These are phyloP conservation scores for Botrylloides violaceus DNA, from an alignment of 23 tunicate genomes.

Conservation along the genomic window DNA sequence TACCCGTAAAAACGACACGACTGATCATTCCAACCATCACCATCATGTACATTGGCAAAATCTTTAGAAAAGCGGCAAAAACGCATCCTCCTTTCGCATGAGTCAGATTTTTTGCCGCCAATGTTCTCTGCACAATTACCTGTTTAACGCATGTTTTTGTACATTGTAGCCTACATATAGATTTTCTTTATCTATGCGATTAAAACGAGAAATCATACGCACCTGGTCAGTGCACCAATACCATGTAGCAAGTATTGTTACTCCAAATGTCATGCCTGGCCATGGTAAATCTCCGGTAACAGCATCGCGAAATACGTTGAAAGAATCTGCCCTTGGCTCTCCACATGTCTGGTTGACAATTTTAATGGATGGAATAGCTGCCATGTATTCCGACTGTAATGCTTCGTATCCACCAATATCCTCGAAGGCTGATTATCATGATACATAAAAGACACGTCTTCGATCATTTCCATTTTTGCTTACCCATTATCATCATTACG, in stretches of 20 bases:
- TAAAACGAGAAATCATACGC: too few species aligned
- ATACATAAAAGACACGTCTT: not conserved
- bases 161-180: too few species aligned
- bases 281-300: slow-evolving; percentile 83
- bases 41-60: slow-evolving; percentile 95
- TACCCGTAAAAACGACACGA: slow-evolving; percentile 55
- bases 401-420: slow-evolving; percentile 60
- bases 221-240: slow-evolving; percentile 99
- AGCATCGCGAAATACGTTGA: slow-evolving; percentile 75
- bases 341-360: slow-evolving; percentile 57
- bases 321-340: slow-evolving; percentile 50
- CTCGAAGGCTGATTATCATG: slow-evolving; percentile 34
- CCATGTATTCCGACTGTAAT: slow-evolving; percentile 33
- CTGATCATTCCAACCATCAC: slow-evolving; percentile 98
- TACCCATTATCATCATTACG: slow-evolving; percentile 74
- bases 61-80: slow-evolving; percentile 70
- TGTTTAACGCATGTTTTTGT: too few species aligned
- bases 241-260: slow-evolving; percentile 75
- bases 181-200: too few species aligned
- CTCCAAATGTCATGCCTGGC: slow-evolving; percentile 88
- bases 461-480: not conserved
- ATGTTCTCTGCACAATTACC: slow-evolving; percentile 96
- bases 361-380: slow-evolving; percentile 40
- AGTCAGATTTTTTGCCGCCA: slow-evolving; percentile 77
- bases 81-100: slow-evolving; percentile 96